Evolutionary conservation across 2,797 vertebrate genomes (phyloP), one percentile per base, ranked within the genome.

Genomic region (Hylomyscus alleni): DNA sequence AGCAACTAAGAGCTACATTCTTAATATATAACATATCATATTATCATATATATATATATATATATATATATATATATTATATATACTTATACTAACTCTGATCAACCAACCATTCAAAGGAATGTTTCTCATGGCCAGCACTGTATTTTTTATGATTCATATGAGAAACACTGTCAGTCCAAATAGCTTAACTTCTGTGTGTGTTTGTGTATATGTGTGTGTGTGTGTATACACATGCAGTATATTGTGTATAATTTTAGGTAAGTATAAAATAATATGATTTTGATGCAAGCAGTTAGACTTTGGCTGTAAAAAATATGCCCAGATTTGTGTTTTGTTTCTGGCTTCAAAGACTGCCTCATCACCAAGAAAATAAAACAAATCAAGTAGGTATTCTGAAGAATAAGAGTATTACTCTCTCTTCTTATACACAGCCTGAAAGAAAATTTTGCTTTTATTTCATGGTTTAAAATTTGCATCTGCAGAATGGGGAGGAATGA

Each of bases 401-500:
- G 65, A 90, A 77, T 10, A 40, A 0, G 15, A 37, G 78, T 95
- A 47, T 93, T 52, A 72, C 50, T 93, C 81, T 50, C 60, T 89
- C 7, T 94, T 85, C 44, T 82, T 94, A 14, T n/a, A 72, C 6
- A 81, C 22, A 92, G 37, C 12, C 69, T 69, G 52, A 67, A 76
- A 87, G 65, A 95, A 94, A 87, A 19, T 72, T 89, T 87, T 85
- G 72, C 37, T 76, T 67, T 37, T 26, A 91, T 92, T 90, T 77
- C 3, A 24, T 31, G 19, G 47, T 78, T 96, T 86, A 94, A 89
- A 97, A 94, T 89, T 87, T 96, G 58, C 78, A 93, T 95, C 94
- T 94, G 90, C 65, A 97, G 92, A 96, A 96, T 96, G 86, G 94
- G 92, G 91, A 86, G 86, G 56, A 84, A 50, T 87, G 82, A 95